Base-by-base conservation (phyloP, 2,113 vertebrate species). In the Lamprotornis superbus region DNA sequence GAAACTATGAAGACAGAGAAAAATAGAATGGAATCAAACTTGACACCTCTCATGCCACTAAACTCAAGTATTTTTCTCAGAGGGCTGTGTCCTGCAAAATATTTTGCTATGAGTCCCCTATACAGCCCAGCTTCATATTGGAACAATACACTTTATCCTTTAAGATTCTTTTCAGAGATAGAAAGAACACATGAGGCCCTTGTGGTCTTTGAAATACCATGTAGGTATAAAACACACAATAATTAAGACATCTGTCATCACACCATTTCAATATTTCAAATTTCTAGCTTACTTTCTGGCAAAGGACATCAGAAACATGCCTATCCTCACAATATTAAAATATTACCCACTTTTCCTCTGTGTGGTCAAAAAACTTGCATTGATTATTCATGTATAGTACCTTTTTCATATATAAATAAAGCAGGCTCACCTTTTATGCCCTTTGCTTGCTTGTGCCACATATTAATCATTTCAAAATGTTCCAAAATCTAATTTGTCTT, bases 401-500 rank as follows among this genome's bases (percentile, higher is more conserved):
- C 4, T 73, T 91, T 55, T 30, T 79, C 3, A 2, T 50, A 44
- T 68, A 67, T 77, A 85, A 93, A 93, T 68, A 89, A 76, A 87
- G 16, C 27, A 89, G 14, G 15, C 52, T 89, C 49, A 89, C 9
- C 14, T 65, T 91, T 87, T 76, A 79, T 82, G 42, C 21, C 27
- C 9, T 82, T 86, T 93, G 8, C 20, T 83, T 76, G 23, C n/a
- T 77, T 79, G 23, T 88, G 31, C 0, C 3, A 44, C 49, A 70
- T 71, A 92, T 69, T 79, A 90, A 84, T 87, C 6, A 61, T 23
- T 64, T 87, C 12, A 64, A 47, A 95, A 91, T 74, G 15, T 59
- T 85, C 31, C 37, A 77, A 80, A 94, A 78, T 86, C 35, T 67
- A n/a, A 78, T 81, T 88, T 60, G 11, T 57, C 49, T 88, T 91